Conservation (phyloP, 2,888 invertebrate species). For the Nemotelus nigrinus region DNA sequence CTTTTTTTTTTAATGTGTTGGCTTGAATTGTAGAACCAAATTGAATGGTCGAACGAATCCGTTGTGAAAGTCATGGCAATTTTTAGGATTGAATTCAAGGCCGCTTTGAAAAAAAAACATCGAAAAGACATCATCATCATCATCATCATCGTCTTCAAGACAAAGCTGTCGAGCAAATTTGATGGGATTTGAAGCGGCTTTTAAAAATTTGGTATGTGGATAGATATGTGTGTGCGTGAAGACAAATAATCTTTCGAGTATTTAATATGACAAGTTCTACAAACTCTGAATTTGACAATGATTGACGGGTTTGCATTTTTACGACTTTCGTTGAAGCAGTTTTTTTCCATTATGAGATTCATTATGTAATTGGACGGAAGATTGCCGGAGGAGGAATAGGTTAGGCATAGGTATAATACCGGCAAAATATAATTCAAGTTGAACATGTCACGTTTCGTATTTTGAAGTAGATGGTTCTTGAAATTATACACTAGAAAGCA, state of each 20-base stretch:
- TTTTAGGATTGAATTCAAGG: slow-evolving; percentile 15
- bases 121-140: background rate
- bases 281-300: background rate
- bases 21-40: no score
- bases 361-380: background rate
- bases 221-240: background rate
- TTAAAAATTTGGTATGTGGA: background rate
- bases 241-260: background rate
- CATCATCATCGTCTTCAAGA: background rate
- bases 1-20: no score
- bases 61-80: slow-evolving; percentile 23
- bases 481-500: no score
- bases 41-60: background rate
- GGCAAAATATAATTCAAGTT: no score
- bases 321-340: background rate
- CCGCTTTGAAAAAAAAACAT: background rate
- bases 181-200: background rate
- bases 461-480: no score
- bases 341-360: background rate
- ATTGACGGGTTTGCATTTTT: slow-evolving; percentile 7
- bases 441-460: no score
- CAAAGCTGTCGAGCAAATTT: background rate
- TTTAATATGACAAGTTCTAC: background rate
- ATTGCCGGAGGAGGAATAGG: no score
- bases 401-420: no score